A percentile compares a stretch with the other conserved stretches of the same genome.
Evolutionary conservation across 2,888 invertebrate genomes (phyloP).

Genomic region (Lasiommata megera): DNA sequence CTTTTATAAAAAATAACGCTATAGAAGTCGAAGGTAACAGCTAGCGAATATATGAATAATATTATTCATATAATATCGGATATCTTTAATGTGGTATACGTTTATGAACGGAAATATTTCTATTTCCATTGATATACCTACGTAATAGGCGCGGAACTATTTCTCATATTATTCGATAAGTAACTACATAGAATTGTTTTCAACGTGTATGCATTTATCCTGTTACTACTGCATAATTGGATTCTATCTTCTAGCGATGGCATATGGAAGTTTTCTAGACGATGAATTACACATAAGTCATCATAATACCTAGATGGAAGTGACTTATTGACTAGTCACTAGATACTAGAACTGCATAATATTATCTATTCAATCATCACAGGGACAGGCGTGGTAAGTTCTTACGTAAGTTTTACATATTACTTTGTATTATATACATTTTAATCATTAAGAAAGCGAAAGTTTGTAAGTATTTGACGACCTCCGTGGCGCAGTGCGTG

Average conservation of each 20-base stretch:
- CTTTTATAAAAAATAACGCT: no score
- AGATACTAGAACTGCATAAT: background rate
- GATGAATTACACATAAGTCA: background rate
- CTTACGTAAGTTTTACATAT: no score
- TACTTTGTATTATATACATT: no score
- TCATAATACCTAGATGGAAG: background rate
- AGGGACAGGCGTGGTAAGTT: no score
- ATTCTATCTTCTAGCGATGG: background rate
- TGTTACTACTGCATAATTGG: background rate
- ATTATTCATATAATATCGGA: background rate
- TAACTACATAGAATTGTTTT: background rate
- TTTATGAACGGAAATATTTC: conserved; percentile 2
- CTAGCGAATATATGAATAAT: background rate
- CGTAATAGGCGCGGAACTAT: conserved; percentile 4
- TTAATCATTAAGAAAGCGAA: no score
- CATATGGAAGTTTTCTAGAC: conserved; percentile 1
- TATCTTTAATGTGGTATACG: conserved; percentile 4
- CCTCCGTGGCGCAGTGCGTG: no score
- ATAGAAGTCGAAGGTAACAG: no score
- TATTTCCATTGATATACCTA: background rate
- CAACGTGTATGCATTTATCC: conserved; percentile 2
- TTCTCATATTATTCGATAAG: background rate
- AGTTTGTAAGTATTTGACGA: no score
- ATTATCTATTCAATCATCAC: no score
- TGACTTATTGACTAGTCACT: background rate